Percentiles rank a stretch among this genome's conserved stretches.
Conservation (phyloP, 2,113 vertebrate species). For the Arenaria interpres region DNA sequence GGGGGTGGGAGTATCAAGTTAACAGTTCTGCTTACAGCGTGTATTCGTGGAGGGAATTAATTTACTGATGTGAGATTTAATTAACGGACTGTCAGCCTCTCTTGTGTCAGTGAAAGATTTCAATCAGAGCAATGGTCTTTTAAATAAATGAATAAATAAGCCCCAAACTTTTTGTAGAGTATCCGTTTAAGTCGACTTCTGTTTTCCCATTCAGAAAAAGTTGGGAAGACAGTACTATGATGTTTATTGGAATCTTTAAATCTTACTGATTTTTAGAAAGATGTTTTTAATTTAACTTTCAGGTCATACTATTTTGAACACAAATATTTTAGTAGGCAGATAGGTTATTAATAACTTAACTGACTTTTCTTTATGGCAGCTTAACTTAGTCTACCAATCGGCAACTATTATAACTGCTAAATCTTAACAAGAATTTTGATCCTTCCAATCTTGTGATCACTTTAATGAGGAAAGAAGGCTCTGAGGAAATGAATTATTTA, state of each 20-base stretch:
- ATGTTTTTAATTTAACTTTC: background rate
- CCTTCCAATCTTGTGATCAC: slow-evolving; percentile 33
- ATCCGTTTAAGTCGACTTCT: background rate
- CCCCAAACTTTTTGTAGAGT: background rate
- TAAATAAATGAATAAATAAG: background rate
- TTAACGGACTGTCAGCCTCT: background rate
- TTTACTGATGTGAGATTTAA: background rate
- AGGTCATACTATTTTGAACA: background rate
- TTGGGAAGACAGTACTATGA: background rate
- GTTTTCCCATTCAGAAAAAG: background rate
- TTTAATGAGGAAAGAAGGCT: slow-evolving; percentile 22
- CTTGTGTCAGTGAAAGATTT: background rate
- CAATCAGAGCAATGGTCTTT: background rate
- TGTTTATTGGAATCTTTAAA: background rate
- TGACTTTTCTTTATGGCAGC: background rate
- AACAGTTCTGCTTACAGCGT: background rate
- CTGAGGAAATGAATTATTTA: slow-evolving; percentile 30
- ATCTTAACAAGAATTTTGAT: background rate
- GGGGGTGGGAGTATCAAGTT: background rate
- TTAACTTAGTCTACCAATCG: background rate
- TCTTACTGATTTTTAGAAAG: background rate
- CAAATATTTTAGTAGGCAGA: background rate
- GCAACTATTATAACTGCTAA: background rate
- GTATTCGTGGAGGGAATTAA: background rate
- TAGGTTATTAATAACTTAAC: background rate